Base-by-base conservation (phyloP, 2,113 vertebrate genomes). In the Stegastes partitus region DNA sequence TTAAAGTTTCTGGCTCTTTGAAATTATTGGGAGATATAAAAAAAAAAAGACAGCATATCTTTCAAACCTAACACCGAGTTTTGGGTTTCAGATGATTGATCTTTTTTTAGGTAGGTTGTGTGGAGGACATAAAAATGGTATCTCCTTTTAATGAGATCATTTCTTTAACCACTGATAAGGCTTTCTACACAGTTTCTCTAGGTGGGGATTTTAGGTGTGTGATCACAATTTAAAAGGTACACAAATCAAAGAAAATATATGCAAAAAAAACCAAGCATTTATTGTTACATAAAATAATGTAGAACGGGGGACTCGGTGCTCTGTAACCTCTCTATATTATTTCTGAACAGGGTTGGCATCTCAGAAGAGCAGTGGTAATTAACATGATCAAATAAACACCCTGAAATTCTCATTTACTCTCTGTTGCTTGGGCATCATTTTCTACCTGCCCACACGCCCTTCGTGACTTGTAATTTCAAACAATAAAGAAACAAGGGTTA, bases 331-430 rank as follows among this genome's bases (percentile, higher is more conserved):
- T 23, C 44, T 37, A 10, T 21, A 70, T 57, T 82, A 39, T 77
- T 61, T 79, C 56, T 69, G 74, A 75, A 64, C n/a, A 55, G 39
- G 45, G n/a, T 18, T 37, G 55, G 58, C 26, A 71, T 70, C 68
- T 81, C 71, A 67, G 49, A 77, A 62, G 53, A 72, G 21, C 75
- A 71, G 69, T 1, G 6, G 28, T 26, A 54, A 73, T 84, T 79
- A 72, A 66, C 39, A 66, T 64, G 51, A 69, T 68, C 67, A 83
- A 76, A 81, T 74, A 49, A 82, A 64, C 37, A 61, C 42, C 47
- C 56, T 56, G 26, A 49, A 31, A 39, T 56, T 79, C 68, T 66
- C 53, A 58, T 76, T 62, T 79, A 59, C 28, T 63, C 49, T 39
- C 14, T 14, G 5, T 31, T 67, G 61, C 12, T 51, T 53, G n/a